phyloP scores from a whole-genome alignment of 2,888 invertebrate genomes.

The Craniophora ligustri region DNA sequence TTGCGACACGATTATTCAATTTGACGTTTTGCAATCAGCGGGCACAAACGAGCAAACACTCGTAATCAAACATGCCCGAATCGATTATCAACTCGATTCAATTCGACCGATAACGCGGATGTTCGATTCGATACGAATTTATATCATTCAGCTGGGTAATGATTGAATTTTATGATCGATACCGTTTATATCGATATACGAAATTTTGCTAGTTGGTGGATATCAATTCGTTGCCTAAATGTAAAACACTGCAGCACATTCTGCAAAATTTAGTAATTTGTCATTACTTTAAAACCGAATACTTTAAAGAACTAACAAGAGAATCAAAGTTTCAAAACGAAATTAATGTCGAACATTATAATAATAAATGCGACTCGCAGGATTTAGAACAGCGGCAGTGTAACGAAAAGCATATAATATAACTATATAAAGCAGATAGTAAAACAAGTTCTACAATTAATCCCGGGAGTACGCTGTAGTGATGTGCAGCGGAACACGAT shows the following conservation, averaged over 20 bases:
- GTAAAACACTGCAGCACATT: background rate
- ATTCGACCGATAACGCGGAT: conserved; percentile 58
- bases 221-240: conserved; percentile 7
- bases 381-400: conserved; percentile 41
- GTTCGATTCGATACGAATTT: conserved; percentile 58
- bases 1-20: conserved; percentile 85
- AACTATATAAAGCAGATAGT: conserved; percentile 48
- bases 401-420: conserved; percentile 42
- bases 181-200: conserved; percentile 29
- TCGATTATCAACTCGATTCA: conserved; percentile 81
- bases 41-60: conserved; percentile 83
- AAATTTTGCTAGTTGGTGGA: conserved; percentile 31
- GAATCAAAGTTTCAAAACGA: conserved; percentile 46
- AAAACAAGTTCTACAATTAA: conserved; percentile 57
- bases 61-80: conserved; percentile 79
- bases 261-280: conserved; percentile 5
- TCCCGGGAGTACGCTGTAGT: conserved; percentile 53
- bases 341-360: conserved; percentile 56
- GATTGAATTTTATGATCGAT: conserved; percentile 61
- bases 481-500: conserved; percentile 49
- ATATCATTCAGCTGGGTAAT: conserved; percentile 54
- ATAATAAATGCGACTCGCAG: conserved; percentile 57
- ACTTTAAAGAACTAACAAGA: conserved; percentile 48
- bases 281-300: conserved; percentile 29
- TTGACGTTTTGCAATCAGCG: conserved; percentile 86